phyloP scores from a whole-genome alignment of 2,888 invertebrate genomes.

The Bedellia somnulentella region DNA sequence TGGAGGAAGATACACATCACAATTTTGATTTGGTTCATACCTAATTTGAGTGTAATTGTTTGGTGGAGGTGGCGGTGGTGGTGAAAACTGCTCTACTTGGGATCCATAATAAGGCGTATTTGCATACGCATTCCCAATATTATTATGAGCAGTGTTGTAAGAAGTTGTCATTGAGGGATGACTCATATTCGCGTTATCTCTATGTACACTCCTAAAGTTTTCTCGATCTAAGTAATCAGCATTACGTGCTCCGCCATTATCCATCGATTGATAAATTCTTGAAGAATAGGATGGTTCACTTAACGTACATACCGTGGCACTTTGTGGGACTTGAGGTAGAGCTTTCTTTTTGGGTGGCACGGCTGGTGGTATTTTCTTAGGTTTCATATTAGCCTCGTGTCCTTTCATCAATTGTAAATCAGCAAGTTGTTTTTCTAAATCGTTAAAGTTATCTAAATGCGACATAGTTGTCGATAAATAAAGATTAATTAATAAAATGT shows the following conservation, averaged over 20 bases:
- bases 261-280: slow-evolving; percentile 19
- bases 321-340: slow-evolving; percentile 72
- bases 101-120: slow-evolving; percentile 46
- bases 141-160: not conserved
- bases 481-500: no score
- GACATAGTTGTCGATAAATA: no score
- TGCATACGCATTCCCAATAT: slow-evolving; percentile 56
- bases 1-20: slow-evolving; percentile 76
- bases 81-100: slow-evolving; percentile 61
- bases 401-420: slow-evolving; percentile 66
- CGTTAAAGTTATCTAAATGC: slow-evolving; percentile 52
- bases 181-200: slow-evolving; percentile 39
- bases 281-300: slow-evolving; percentile 77
- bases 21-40: slow-evolving; percentile 34
- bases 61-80: slow-evolving; percentile 57
- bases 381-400: slow-evolving; percentile 22
- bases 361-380: slow-evolving; percentile 71
- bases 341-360: slow-evolving; percentile 80
- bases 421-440: slow-evolving; percentile 71
- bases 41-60: slow-evolving; percentile 48
- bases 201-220: slow-evolving; percentile 17
- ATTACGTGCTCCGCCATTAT: not conserved
- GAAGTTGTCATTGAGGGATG: slow-evolving; percentile 10
- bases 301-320: slow-evolving; percentile 69
- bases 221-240: no score